Conservation (phyloP, 2,797 vertebrate species). For the Coccyzus lansbergi region DNA sequence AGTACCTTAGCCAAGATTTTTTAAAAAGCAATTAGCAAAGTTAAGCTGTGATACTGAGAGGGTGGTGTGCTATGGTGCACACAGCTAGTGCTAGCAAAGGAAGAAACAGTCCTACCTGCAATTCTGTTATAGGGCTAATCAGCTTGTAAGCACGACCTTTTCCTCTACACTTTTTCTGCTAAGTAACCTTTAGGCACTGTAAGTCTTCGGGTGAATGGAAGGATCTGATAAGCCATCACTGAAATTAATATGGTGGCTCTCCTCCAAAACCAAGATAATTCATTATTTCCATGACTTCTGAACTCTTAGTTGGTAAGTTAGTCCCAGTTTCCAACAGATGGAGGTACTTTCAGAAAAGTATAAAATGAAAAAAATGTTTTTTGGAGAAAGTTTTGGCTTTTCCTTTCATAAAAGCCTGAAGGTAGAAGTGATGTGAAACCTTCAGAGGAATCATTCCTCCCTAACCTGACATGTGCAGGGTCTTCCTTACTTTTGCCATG, state of each 20-base stretch:
- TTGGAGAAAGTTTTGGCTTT: not conserved
- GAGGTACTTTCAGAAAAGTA: not conserved
- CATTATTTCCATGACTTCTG: not conserved
- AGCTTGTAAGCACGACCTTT: not conserved
- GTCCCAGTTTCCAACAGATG: not conserved
- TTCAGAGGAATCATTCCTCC: not conserved
- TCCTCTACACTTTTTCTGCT: not conserved
- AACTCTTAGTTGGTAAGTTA: not conserved
- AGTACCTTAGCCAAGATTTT: not conserved
- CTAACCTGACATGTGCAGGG: not conserved
- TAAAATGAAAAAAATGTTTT: not conserved
- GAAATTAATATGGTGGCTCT: not conserved
- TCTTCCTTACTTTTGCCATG: accelerated
- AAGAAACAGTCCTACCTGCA: not conserved
- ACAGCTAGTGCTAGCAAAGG: not conserved
- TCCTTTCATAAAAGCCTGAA: not conserved
- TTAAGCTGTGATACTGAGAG: not conserved
- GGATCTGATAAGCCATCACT: not conserved
- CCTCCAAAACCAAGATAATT: not conserved
- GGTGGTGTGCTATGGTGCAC: not conserved
- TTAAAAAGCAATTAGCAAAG: not conserved
- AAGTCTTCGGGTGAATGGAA: not conserved
- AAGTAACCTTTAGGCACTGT: not conserved
- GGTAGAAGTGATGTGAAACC: not conserved
- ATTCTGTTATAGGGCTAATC: not conserved